A percentile compares a stretch with the other conserved stretches of the same genome.
phyloP scores from a whole-genome alignment of 2,113 vertebrate species.

The Saccopteryx leptura region DNA sequence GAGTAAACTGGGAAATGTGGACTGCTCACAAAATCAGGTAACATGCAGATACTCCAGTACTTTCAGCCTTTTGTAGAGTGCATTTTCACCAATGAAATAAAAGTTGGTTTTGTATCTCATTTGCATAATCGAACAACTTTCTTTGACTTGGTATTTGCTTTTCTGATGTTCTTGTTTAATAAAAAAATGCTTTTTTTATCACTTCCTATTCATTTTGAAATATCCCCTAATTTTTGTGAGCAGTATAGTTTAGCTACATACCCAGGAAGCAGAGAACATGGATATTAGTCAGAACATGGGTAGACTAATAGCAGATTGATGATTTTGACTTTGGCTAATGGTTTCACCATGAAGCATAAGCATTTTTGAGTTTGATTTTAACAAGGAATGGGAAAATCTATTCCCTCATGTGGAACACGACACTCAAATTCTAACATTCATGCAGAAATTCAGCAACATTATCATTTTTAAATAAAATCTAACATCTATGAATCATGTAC shows the following conservation, averaged over 20 bases:
- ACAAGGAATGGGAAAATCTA: background rate
- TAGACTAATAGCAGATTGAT: background rate
- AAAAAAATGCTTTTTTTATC: too few species aligned
- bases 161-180: too few species aligned
- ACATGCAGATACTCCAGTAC: too few species aligned
- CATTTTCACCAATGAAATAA: too few species aligned
- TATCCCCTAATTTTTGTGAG: too few species aligned
- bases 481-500: background rate
- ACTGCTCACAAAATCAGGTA: too few species aligned
- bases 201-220: too few species aligned
- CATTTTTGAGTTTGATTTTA: constrained; percentile 21
- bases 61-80: too few species aligned
- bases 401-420: background rate
- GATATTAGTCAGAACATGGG: background rate
- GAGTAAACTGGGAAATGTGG: background rate
- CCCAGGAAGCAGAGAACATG: background rate
- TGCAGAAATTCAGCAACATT: background rate
- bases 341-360: background rate
- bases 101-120: too few species aligned
- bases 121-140: too few species aligned
- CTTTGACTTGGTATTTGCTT: too few species aligned
- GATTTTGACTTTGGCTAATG: background rate
- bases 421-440: background rate
- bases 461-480: constrained; percentile 2
- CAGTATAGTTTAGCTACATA: background rate